Evolutionary conservation across 2,113 vertebrate species (phyloP).

Genomic region (Azemiops feae): DNA sequence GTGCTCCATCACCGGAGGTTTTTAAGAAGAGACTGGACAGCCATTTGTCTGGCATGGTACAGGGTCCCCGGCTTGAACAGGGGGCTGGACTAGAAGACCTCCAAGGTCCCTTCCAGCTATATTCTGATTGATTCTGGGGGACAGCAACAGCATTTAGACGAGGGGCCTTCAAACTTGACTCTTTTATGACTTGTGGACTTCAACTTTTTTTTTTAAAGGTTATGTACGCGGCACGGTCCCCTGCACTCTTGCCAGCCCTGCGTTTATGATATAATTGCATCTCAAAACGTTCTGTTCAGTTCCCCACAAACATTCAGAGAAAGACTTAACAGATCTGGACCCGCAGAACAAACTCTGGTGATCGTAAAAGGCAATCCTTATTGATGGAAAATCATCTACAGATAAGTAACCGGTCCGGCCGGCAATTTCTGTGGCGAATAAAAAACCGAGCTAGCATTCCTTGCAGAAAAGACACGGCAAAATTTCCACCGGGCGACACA

Average conservation of each 20-base stretch:
- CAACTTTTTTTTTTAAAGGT: background rate
- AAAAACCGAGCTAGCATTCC: background rate
- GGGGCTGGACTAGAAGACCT: no score
- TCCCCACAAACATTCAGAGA: background rate
- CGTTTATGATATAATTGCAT: background rate
- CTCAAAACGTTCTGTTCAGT: background rate
- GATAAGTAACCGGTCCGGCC: slow-evolving; percentile 18
- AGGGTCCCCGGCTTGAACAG: no score
- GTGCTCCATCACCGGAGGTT: no score
- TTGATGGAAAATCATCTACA: background rate
- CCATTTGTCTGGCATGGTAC: no score
- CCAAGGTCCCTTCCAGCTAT: no score
- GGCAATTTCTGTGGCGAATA: slow-evolving; percentile 26
- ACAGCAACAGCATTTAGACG: no score
- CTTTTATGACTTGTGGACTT: no score
- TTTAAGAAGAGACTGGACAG: no score
- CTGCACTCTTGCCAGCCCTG: accelerated
- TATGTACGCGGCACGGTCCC: accelerated
- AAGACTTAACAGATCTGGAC: slow-evolving; percentile 24
- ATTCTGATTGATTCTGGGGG: no score
- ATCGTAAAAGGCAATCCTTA: slow-evolving; percentile 26
- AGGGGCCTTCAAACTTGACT: no score
- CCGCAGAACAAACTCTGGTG: background rate
- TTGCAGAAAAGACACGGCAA: background rate
- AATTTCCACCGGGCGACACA: background rate